A percentile compares a stretch with the other conserved stretches of the same genome.
Evolutionary conservation across 2,888 invertebrate species (phyloP).

Genomic region (Dasypolia templi): DNA sequence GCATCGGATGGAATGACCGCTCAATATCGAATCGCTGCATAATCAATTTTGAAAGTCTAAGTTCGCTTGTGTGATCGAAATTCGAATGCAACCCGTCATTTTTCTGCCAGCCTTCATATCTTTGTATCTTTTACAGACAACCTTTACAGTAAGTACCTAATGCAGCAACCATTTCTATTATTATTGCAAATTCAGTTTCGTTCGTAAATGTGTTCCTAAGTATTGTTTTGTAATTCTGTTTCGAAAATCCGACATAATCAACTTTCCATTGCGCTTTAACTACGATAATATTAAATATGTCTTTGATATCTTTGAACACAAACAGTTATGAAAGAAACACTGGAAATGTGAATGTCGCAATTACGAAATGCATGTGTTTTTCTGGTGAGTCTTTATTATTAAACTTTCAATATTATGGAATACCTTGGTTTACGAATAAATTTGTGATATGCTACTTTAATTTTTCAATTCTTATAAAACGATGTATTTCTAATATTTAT

Average conservation of each 20-base stretch:
- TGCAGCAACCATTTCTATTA: neutral
- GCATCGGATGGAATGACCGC: too few relatives aligned
- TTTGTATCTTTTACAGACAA: neutral
- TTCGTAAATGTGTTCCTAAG: neutral
- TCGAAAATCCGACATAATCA: neutral
- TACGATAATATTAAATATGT: neutral
- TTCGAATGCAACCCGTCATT: neutral
- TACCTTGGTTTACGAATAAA: slow-evolving; percentile 24
- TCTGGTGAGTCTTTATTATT: neutral
- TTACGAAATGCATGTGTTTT: neutral
- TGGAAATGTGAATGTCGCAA: neutral
- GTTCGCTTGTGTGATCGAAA: neutral
- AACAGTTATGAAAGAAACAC: neutral
- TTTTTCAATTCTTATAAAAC: neutral
- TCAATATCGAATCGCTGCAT: too few relatives aligned
- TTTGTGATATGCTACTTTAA: neutral
- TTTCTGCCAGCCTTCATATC: neutral
- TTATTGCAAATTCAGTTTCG: slow-evolving; percentile 36
- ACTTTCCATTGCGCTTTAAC: neutral
- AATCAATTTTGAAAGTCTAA: neutral
- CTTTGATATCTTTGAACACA: neutral
- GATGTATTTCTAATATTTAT: neutral
- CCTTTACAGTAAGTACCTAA: neutral
- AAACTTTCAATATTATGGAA: neutral
- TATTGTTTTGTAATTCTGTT: neutral